phyloP scores from a whole-genome alignment of 1,140 invertebrate genomes.

The Lucilia sericata region DNA sequence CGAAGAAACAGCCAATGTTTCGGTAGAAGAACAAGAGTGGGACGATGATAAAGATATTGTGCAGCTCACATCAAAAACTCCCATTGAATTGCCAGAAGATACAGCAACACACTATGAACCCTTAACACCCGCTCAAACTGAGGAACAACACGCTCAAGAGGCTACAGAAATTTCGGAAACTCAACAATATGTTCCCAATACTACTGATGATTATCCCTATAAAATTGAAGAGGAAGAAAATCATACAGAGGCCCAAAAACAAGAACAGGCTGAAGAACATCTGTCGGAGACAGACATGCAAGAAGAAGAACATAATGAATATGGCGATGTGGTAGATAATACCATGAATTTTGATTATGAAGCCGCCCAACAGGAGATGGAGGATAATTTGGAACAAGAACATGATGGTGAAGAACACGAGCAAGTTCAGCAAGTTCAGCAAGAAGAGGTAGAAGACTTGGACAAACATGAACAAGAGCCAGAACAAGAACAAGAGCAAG shows the following conservation, averaged over 20 bases:
- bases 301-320: not conserved
- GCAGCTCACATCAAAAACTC: not conserved
- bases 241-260: conserved; percentile 49
- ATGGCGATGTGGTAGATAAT: conserved; percentile 51
- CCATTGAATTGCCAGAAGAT: conserved; percentile 19
- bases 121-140: conserved; percentile 56
- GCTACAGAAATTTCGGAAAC: conserved; percentile 51
- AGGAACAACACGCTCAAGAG: conserved; percentile 47
- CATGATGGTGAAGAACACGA: conserved; percentile 48
- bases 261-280: conserved; percentile 32
- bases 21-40: conserved; percentile 35
- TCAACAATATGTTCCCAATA: not conserved
- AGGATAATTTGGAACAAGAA: conserved; percentile 46
- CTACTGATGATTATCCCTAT: conserved; percentile 63
- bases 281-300: not conserved
- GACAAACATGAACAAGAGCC: not conserved
- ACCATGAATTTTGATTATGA: conserved; percentile 67
- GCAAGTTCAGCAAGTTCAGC: not conserved
- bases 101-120: conserved; percentile 56
- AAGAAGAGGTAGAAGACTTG: too few relatives aligned
- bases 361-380: conserved; percentile 46
- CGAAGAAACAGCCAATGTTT: conserved; percentile 3
- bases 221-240: conserved; percentile 61
- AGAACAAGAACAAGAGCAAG: not conserved
- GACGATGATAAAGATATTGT: conserved; percentile 25